Conservation (phyloP, 2,888 invertebrate species). For the Hirtodrosophila confusa region DNA sequence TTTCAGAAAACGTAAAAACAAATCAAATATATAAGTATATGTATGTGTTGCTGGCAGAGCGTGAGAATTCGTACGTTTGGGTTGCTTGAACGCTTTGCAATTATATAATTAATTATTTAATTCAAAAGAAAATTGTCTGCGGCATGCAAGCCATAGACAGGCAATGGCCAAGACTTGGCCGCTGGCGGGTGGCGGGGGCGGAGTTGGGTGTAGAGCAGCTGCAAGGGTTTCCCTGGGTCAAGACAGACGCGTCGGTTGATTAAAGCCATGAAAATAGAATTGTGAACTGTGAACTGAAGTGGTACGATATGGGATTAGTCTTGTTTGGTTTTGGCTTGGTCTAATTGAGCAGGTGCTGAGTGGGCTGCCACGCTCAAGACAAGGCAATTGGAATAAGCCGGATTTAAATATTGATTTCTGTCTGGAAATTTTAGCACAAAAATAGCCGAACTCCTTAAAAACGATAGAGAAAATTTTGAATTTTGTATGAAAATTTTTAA, state of each 20-base stretch:
- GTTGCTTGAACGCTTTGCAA: constrained; percentile 51
- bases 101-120: constrained; percentile 77
- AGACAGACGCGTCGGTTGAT: constrained; percentile 1
- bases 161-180: constrained; percentile 15
- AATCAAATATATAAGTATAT: background rate
- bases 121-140: constrained; percentile 67
- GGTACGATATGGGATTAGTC: background rate
- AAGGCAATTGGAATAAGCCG: too few species aligned
- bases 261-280: constrained; percentile 19
- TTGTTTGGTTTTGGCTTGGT: background rate
- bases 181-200: background rate
- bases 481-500: too few species aligned
- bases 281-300: constrained; percentile 8
- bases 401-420: too few species aligned
- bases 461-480: too few species aligned
- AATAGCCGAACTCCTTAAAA: too few species aligned
- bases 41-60: constrained; percentile 47
- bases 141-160: constrained; percentile 62
- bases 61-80: constrained; percentile 68
- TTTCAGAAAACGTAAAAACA: too few species aligned
- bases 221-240: constrained; percentile 13
- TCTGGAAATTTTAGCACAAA: too few species aligned
- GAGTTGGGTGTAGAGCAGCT: background rate
- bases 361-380: too few species aligned
- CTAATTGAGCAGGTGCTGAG: background rate